Percentiles rank a stretch among this genome's conserved stretches.
Conservation (phyloP, 1,140 invertebrate species). For the Colletes latitarsis region DNA sequence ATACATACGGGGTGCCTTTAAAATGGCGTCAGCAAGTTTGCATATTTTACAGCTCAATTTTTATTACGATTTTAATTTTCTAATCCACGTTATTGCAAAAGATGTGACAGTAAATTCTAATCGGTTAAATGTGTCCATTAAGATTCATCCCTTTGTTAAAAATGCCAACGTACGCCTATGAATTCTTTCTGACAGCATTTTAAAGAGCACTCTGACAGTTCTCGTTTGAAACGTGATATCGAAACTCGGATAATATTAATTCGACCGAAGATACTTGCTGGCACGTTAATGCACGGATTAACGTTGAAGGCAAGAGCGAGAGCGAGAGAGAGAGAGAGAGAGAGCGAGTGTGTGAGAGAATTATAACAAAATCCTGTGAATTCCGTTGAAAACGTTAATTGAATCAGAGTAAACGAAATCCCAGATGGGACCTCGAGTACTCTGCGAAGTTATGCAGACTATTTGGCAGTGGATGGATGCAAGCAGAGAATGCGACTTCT, state of each 20-base stretch:
- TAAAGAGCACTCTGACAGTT: not conserved
- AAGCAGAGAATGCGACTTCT: conserved; percentile 59
- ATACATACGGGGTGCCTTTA: not conserved
- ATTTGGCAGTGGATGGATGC: conserved; percentile 67
- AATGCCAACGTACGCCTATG: not conserved
- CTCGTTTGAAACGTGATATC: not conserved
- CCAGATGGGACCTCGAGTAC: conserved; percentile 5
- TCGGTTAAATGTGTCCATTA: too few species aligned
- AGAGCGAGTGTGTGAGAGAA: too few species aligned
- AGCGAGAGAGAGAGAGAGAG: not conserved
- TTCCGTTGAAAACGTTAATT: not conserved
- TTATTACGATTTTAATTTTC: too few species aligned
- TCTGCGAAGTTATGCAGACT: conserved; percentile 3
- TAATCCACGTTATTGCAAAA: too few species aligned
- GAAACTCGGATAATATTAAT: not conserved
- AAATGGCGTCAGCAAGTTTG: conserved; percentile 1
- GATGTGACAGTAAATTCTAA: too few species aligned
- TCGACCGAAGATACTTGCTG: not conserved
- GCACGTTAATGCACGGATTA: not conserved
- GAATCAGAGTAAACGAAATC: conserved; percentile 10
- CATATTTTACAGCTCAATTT: not conserved
- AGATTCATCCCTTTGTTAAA: too few species aligned
- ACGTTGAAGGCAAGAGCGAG: not conserved
- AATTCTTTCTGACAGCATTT: not conserved
- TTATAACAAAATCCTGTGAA: not conserved